phyloP scores from a whole-genome alignment of 2,888 invertebrate genomes.

The Dolomedes plantarius region DNA sequence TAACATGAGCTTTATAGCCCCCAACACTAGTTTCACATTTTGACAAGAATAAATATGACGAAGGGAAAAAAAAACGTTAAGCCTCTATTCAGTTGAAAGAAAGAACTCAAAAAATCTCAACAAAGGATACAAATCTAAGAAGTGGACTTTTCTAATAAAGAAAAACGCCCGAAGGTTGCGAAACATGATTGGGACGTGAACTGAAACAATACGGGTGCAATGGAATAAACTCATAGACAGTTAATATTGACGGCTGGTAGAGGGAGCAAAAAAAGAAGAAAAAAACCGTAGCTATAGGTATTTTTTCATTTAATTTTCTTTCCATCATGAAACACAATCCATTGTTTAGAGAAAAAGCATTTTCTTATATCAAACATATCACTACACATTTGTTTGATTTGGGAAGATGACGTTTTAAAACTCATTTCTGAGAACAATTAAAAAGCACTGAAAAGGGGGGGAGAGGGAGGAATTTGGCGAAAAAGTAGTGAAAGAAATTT shows the following conservation, averaged over 20 bases:
- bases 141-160: background rate
- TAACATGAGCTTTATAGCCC: too few species aligned
- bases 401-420: constrained; percentile 51
- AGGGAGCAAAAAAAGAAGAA: background rate
- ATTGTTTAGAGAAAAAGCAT: constrained; percentile 2
- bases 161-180: constrained; percentile 23
- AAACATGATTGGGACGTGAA: constrained; percentile 51
- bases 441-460: background rate
- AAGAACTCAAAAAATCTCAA: background rate
- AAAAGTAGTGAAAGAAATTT: background rate
- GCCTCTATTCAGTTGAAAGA: background rate
- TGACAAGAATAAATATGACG: too few species aligned
- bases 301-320: background rate
- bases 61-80: background rate
- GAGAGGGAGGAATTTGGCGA: background rate
- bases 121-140: constrained; percentile 1
- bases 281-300: background rate
- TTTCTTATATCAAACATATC: constrained; percentile 40
- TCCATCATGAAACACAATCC: background rate
- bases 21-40: too few species aligned
- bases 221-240: background rate
- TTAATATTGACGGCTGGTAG: background rate
- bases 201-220: constrained; percentile 41
- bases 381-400: constrained; percentile 56
- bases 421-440: constrained; percentile 68